phyloP scores from a whole-genome alignment of 2,797 vertebrate species.

The Pseudocheirus occidentalis region DNA sequence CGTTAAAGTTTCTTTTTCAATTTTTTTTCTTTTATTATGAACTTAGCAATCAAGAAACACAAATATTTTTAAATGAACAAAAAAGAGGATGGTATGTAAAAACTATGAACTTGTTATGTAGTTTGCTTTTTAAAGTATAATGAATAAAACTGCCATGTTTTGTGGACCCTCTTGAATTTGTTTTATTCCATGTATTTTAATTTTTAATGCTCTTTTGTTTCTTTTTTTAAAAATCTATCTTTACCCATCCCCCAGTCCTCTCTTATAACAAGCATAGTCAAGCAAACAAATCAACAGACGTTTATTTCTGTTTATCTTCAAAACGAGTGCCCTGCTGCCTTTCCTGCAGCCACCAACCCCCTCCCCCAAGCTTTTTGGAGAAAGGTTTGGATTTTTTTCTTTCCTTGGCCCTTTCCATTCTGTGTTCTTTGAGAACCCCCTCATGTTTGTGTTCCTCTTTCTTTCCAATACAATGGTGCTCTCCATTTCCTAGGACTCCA shows the following conservation, averaged over 20 bases:
- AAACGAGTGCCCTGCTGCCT: not conserved
- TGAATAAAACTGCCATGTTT: not conserved
- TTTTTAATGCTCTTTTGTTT: not conserved
- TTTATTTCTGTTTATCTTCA: slow-evolving; percentile 4
- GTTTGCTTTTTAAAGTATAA: too few species aligned
- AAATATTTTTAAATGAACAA: not conserved
- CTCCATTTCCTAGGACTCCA: slow-evolving; percentile 86
- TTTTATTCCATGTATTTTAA: not conserved
- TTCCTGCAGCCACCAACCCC: not conserved
- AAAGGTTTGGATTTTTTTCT: slow-evolving; percentile 15
- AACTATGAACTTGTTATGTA: too few species aligned
- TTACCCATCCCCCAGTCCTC: not conserved
- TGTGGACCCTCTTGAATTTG: not conserved
- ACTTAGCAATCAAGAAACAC: not conserved
- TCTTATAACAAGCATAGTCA: not conserved
- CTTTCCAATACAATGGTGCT: slow-evolving; percentile 84
- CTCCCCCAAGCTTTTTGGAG: not conserved
- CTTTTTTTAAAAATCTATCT: not conserved
- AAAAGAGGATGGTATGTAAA: too few species aligned
- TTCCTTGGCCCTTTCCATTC: slow-evolving; percentile 61
- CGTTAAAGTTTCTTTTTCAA: not conserved
- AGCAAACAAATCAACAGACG: not conserved
- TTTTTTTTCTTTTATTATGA: not conserved
- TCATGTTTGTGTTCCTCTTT: slow-evolving; percentile 86
- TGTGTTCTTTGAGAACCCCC: slow-evolving; percentile 85